Evolutionary conservation across 1,140 invertebrate genomes (phyloP).

Genomic region (Drosophila willistoni): DNA sequence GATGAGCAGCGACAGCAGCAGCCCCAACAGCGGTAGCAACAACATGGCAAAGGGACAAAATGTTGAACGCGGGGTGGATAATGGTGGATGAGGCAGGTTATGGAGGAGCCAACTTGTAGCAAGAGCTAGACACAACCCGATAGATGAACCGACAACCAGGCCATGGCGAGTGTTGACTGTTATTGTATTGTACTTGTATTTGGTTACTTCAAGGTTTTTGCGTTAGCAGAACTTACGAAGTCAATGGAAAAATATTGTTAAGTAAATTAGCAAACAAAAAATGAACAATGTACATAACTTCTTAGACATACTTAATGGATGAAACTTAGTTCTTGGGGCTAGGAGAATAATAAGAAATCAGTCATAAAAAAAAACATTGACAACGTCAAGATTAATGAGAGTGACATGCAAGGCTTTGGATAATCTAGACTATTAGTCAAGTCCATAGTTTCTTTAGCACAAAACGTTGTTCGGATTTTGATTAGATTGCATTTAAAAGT

Average conservation of each 20-base stretch:
- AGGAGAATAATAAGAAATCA: no score
- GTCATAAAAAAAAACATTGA: no score
- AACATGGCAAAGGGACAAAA: constrained; percentile 3
- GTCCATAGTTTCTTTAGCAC: no score
- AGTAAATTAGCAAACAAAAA: background rate
- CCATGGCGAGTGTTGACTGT: constrained; percentile 9
- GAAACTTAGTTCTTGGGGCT: no score
- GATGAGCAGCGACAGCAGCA: constrained; percentile 50
- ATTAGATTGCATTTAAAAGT: no score
- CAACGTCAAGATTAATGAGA: no score
- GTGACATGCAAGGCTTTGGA: no score
- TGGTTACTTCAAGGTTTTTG: constrained; percentile 18
- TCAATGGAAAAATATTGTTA: background rate
- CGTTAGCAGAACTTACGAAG: background rate
- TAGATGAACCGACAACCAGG: constrained; percentile 37
- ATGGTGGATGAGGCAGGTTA: background rate
- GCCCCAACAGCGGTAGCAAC: constrained; percentile 17
- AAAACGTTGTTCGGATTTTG: no score
- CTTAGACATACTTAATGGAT: no score
- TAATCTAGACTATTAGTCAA: no score
- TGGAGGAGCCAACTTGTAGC: background rate
- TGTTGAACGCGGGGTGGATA: background rate
- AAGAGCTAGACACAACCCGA: constrained; percentile 14
- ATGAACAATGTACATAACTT: no score
- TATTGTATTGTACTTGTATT: constrained; percentile 11